A percentile compares a stretch with the other conserved stretches of the same genome.
phyloP scores from a whole-genome alignment of 92 coral and sea anemone species.

The Siderastrea siderea region DNA sequence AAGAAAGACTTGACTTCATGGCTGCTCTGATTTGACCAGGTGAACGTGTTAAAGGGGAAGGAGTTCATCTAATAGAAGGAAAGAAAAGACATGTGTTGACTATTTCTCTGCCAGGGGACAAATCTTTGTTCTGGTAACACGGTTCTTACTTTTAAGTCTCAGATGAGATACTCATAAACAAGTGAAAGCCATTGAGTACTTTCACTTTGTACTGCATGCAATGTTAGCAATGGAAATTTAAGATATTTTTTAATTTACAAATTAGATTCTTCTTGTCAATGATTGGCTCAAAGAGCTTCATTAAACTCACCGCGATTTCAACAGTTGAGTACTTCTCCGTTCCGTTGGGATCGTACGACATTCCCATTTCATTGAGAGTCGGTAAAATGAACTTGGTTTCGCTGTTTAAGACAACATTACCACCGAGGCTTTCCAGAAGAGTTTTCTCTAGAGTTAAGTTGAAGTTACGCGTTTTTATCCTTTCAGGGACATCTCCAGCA shows the following conservation, averaged over 20 bases:
- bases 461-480: slow-evolving; percentile 30
- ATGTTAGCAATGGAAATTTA: too few relatives aligned
- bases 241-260: too few relatives aligned
- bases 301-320: slow-evolving; percentile 1
- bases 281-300: background rate
- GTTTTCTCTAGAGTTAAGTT: slow-evolving; percentile 62
- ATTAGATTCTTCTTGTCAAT: too few relatives aligned
- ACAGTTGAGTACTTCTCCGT: slow-evolving; percentile 32
- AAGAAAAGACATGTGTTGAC: background rate
- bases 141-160: background rate
- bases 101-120: background rate
- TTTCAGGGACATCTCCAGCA: slow-evolving; percentile 60
- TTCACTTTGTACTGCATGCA: too few relatives aligned
- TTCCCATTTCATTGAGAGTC: slow-evolving; percentile 49
- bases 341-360: slow-evolving; percentile 16
- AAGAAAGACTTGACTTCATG: slow-evolving; percentile 59
- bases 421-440: slow-evolving; percentile 40
- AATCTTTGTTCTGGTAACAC: background rate
- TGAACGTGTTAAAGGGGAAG: slow-evolving; percentile 42
- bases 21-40: slow-evolving; percentile 86
- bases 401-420: slow-evolving; percentile 49
- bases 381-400: slow-evolving; percentile 58
- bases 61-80: slow-evolving; percentile 56
- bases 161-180: background rate
- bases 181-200: too few relatives aligned